Conservation (phyloP, 2,113 vertebrate genomes). For the Dendrocopos noguchii region DNA sequence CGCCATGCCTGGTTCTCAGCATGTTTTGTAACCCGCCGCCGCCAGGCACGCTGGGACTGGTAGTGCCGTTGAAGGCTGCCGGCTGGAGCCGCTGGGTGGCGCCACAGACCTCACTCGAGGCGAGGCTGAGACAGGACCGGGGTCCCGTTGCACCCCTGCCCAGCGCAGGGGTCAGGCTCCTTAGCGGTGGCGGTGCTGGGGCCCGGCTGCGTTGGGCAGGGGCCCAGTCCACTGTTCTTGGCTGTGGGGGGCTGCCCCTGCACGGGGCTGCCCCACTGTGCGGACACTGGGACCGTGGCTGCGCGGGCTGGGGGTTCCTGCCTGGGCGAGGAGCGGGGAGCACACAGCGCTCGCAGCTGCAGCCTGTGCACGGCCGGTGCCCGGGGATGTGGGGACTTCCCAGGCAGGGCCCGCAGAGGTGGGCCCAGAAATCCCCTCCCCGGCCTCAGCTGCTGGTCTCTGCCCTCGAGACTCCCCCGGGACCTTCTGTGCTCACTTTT, state of each 20-base stretch:
- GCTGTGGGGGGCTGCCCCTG: no score
- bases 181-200: neutral
- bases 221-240: no score
- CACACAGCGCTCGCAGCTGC: neutral
- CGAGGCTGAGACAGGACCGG: neutral
- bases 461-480: neutral
- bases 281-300: neutral
- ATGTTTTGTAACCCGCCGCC: neutral
- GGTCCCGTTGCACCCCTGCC: no score
- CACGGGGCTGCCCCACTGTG: neutral
- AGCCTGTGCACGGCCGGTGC: no score
- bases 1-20: neutral
- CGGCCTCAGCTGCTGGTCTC: neutral
- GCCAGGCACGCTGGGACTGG: neutral
- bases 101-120: neutral
- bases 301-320: neutral
- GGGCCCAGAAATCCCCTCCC: constrained; percentile 23
- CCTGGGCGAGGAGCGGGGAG: neutral
- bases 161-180: neutral
- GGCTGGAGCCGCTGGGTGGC: neutral
- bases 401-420: neutral
- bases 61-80: neutral
- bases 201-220: neutral
- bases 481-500: neutral
- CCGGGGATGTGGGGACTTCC: neutral